A percentile compares a stretch with the other conserved stretches of the same genome.
phyloP scores from a whole-genome alignment of 2,113 vertebrate species.

The Otocyon megalotis region DNA sequence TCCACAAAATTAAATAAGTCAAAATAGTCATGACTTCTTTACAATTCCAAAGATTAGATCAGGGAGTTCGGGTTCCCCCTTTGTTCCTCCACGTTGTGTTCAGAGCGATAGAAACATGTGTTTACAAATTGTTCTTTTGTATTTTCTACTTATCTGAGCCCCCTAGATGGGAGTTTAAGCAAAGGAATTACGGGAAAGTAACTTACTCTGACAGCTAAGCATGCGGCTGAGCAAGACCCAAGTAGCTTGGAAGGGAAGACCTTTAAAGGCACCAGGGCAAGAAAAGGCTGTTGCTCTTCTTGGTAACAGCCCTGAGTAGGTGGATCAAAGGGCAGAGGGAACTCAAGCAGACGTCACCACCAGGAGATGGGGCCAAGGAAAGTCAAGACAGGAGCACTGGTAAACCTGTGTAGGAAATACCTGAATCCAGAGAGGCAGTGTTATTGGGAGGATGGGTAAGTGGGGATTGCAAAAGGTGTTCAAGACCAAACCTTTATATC shows the following conservation, averaged over 20 bases:
- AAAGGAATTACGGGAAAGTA: neutral
- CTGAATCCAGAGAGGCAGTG: neutral
- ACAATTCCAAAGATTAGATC: slow-evolving; percentile 74
- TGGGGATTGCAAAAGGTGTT: neutral
- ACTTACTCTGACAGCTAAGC: neutral
- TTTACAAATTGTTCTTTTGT: slow-evolving; percentile 82
- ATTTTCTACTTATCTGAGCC: slow-evolving; percentile 63
- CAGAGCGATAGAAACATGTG: slow-evolving; percentile 75
- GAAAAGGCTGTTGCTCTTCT: neutral
- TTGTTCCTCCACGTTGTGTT: slow-evolving; percentile 60
- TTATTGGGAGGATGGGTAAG: neutral
- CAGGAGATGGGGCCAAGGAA: rapidly evolving
- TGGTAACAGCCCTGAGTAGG: neutral
- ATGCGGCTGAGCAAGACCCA: neutral
- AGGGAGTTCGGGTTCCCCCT: slow-evolving; percentile 69
- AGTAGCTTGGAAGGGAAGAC: neutral
- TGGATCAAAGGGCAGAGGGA: neutral
- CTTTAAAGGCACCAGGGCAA: neutral
- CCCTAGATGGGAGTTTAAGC: slow-evolving; percentile 54
- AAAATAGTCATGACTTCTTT: slow-evolving; percentile 68
- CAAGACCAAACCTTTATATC: neutral
- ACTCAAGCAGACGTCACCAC: too few relatives aligned
- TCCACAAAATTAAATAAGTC: slow-evolving; percentile 60
- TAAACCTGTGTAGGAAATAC: neutral
- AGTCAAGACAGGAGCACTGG: neutral